Conservation (phyloP, 2,888 invertebrate genomes). For the Acanthacorydalis orientalis region DNA sequence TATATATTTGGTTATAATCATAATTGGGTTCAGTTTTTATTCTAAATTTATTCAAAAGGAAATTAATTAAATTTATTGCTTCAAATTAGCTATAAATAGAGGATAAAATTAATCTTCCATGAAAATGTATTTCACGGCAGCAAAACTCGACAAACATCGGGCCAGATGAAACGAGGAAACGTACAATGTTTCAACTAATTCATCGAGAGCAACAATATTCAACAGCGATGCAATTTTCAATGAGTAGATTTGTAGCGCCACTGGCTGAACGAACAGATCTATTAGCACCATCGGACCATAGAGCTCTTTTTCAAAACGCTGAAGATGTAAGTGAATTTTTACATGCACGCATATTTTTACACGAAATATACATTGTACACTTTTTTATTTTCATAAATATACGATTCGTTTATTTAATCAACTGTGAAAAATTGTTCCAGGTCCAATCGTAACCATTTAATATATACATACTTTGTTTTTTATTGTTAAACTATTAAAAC, state of each 20-base stretch:
- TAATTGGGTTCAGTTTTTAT: too few species aligned
- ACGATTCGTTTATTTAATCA: too few species aligned
- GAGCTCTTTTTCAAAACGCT: constrained; percentile 67
- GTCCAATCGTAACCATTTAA: too few species aligned
- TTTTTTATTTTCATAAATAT: too few species aligned
- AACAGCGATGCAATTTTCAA: constrained; percentile 59
- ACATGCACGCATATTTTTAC: neutral
- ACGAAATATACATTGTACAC: too few species aligned
- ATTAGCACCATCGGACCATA: constrained; percentile 58
- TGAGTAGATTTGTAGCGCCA: constrained; percentile 60
- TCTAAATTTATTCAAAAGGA: too few species aligned
- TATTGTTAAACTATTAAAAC: too few species aligned
- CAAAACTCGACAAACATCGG: constrained; percentile 24
- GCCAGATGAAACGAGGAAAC: constrained; percentile 41
- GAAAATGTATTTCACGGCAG: neutral
- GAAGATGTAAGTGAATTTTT: constrained; percentile 44
- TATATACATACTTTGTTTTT: too few species aligned
- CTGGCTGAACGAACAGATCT: constrained; percentile 59
- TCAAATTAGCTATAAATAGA: neutral
- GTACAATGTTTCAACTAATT: constrained; percentile 57
- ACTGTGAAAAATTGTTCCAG: too few species aligned
- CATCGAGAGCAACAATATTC: constrained; percentile 66
- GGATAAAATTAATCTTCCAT: constrained; percentile 4
- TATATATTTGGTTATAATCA: too few species aligned
- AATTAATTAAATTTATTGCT: neutral